Base-by-base conservation (phyloP, 2,888 invertebrate genomes). In the Shargacucullia verbasci region DNA sequence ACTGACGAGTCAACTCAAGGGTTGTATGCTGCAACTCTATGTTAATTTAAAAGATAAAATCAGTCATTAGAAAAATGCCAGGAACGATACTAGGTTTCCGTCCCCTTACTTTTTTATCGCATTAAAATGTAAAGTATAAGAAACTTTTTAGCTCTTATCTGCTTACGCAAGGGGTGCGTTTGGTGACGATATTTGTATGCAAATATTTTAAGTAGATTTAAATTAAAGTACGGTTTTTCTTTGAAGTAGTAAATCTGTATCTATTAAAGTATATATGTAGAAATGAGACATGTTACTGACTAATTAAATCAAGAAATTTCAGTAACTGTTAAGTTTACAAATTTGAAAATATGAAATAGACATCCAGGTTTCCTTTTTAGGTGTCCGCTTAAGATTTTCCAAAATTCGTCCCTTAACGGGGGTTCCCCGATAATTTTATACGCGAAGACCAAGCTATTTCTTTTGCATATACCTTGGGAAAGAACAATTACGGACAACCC, bases 121-220 rank as follows among this genome's bases (percentile, higher is more conserved):
- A 48, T 68, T 73, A 27, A 12, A 64, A 58, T 61, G 35, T 39
- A 37, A 57, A 57, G 49, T 50, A 57, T 53, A 46, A 45, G 53
- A 38, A 33, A 40, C 34, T 56, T 59, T 71, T 57, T 33, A 20
- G 15, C 14, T 39, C 13, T 49, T 64, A 50, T 59, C 43, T 41
- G 47, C 15, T 33, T 29, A 58, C 52, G 31, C 14, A 43, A 53
- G 62, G 65, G 72, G 66, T 52, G 53, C 7, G 31, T 13, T 9
- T 9, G 41, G 31, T 37, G 52, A 57, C 2, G 15, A 48, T 56
- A 58, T 72, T 70, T 53, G 20, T 57, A 66, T 72, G 72, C 50
- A 59, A 72, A 72, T 74, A 34, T 62, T 58, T 12, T 57, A 46
- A 60, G 55, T 40, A 41, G 43, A 70, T 59, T 55, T 12, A 33